These are phyloP conservation scores for Hippolais icterina DNA, from an alignment of 2,113 vertebrate genomes.

Conservation along the genomic window DNA sequence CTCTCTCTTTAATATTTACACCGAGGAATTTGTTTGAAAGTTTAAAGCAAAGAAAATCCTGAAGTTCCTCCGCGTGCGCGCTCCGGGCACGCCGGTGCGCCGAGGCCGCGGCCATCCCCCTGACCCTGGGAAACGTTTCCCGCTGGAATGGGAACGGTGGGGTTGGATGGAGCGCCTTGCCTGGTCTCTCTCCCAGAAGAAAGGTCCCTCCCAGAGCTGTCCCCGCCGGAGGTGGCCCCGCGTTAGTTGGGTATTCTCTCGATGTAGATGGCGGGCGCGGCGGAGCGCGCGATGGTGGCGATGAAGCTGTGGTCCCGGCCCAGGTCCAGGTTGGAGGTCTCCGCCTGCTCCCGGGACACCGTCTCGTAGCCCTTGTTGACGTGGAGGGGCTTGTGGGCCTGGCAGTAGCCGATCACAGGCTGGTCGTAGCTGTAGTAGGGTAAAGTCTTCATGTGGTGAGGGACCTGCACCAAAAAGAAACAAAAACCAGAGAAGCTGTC, in stretches of 20 bases:
- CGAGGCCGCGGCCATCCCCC: neutral
- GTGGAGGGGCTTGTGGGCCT: constrained; percentile 79
- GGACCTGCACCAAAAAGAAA: constrained; percentile 49
- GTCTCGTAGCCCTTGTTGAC: constrained; percentile 74
- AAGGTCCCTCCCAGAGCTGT: neutral
- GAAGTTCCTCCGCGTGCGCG: neutral
- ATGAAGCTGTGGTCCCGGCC: constrained; percentile 79
- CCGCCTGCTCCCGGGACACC: constrained; percentile 61
- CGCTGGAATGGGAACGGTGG: neutral
- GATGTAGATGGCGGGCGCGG: constrained; percentile 80
- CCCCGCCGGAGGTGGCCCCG: neutral
- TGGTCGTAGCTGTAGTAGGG: constrained; percentile 81
- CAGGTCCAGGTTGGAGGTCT: constrained; percentile 70
- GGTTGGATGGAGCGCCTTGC: neutral
- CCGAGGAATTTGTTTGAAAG: constrained; percentile 56
- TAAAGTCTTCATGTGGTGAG: constrained; percentile 79
- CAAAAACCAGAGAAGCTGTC: neutral
- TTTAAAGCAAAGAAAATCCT: constrained; percentile 71
- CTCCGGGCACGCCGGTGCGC: neutral
- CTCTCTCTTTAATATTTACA: constrained; percentile 78
- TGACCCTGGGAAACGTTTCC: neutral
- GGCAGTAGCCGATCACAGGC: constrained; percentile 79
- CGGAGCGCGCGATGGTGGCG: constrained; percentile 79
- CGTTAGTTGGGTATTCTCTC: constrained; percentile 81
- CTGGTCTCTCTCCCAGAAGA: neutral